phyloP scores from a whole-genome alignment of 2,113 vertebrate genomes.

The Plecturocebus donacophilus region DNA sequence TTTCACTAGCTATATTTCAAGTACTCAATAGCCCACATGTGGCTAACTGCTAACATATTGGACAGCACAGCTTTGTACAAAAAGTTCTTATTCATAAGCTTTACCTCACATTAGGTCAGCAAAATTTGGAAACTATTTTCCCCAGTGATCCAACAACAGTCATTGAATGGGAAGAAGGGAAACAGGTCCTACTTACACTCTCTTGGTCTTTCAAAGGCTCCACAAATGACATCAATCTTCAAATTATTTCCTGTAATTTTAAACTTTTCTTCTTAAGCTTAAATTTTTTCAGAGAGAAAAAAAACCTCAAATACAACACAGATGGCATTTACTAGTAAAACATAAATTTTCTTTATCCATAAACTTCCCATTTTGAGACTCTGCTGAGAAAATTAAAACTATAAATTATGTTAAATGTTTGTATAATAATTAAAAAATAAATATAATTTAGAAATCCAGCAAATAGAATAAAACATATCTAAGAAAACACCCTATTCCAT shows the following conservation, averaged over 20 bases:
- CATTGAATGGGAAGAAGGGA: neutral
- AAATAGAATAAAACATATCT: neutral
- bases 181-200: neutral
- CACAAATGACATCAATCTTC: constrained; percentile 3
- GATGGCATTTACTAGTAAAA: constrained; percentile 52
- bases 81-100: neutral
- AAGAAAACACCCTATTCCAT: neutral
- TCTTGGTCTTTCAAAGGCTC: neutral
- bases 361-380: neutral
- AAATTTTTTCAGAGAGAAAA: neutral
- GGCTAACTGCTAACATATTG: neutral
- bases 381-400: neutral
- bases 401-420: neutral
- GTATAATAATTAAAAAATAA: neutral
- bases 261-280: constrained; percentile 37
- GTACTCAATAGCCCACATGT: neutral
- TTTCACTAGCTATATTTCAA: neutral
- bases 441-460: neutral
- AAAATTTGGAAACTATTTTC: neutral
- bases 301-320: constrained; percentile 36
- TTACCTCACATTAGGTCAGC: neutral
- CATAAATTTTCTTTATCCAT: neutral
- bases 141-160: neutral
- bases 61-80: neutral
- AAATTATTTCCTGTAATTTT: constrained; percentile 39